A percentile compares a stretch with the other conserved stretches of the same genome.
These are phyloP conservation scores for Uropetala carovei DNA, from an alignment of 2,888 invertebrate genomes.

Conservation along the genomic window DNA sequence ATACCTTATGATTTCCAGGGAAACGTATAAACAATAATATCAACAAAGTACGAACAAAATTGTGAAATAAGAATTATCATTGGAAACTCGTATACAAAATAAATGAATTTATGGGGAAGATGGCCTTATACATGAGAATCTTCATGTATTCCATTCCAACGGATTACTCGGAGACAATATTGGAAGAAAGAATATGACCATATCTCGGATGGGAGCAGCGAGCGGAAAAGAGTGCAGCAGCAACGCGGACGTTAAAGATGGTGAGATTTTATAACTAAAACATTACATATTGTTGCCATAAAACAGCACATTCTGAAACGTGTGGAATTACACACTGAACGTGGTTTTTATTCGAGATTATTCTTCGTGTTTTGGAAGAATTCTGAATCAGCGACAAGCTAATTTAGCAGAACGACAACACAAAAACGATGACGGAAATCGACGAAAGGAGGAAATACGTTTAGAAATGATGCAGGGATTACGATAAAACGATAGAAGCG, in stretches of 20 bases:
- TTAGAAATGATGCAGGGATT: too few relatives aligned
- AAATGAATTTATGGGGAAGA: background rate
- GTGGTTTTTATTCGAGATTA: too few relatives aligned
- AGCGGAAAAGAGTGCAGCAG: background rate
- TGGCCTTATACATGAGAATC: slow-evolving; percentile 21
- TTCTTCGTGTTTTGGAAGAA: too few relatives aligned
- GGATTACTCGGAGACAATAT: background rate
- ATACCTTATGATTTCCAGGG: background rate
- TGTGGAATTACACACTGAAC: too few relatives aligned
- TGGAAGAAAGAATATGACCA: background rate
- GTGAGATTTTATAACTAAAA: too few relatives aligned
- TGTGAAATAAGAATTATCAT: background rate
- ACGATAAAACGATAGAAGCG: too few relatives aligned
- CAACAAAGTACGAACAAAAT: background rate
- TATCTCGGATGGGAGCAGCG: slow-evolving; percentile 13
- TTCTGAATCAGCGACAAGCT: too few relatives aligned
- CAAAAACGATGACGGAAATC: too few relatives aligned
- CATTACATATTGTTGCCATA: too few relatives aligned
- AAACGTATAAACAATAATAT: background rate
- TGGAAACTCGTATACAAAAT: background rate
- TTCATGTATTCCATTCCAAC: background rate
- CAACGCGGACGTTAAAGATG: background rate
- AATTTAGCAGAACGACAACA: too few relatives aligned
- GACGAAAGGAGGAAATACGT: too few relatives aligned
- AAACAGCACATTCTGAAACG: too few relatives aligned